phyloP scores from a whole-genome alignment of 2,113 vertebrate species.

The Leiothrix lutea region DNA sequence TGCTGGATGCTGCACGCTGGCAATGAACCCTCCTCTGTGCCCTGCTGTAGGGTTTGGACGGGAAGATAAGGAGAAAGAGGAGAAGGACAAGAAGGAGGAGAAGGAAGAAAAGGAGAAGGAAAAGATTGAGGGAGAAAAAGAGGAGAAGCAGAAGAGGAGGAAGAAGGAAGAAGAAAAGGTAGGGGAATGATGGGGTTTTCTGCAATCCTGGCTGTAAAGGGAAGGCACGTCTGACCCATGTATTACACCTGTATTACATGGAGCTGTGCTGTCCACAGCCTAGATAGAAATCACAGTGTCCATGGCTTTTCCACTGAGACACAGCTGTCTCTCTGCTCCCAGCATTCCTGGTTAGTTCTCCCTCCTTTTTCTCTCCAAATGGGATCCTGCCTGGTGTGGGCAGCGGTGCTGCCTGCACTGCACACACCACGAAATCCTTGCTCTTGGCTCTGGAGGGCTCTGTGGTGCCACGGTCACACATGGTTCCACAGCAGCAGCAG shows the following conservation, averaged over 20 bases:
- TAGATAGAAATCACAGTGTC: not conserved
- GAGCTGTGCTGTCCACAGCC: not conserved
- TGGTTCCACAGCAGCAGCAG: not conserved
- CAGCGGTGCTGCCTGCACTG: not conserved
- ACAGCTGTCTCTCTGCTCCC: not conserved
- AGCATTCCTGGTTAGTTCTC: not conserved
- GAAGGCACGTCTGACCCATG: not conserved
- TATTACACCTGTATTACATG: accelerated
- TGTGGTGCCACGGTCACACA: accelerated
- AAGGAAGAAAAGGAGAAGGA: not conserved
- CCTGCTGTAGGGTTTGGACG: constrained; percentile 53
- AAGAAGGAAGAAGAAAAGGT: constrained; percentile 47
- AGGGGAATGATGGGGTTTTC: not conserved
- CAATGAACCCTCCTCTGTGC: not conserved
- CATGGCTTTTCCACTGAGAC: not conserved
- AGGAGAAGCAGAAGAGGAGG: not conserved
- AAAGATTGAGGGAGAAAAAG: not conserved
- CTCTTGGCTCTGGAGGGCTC: not conserved
- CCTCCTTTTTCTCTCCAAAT: not conserved
- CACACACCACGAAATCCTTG: not conserved
- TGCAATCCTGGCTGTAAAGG: not conserved
- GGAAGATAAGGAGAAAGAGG: constrained; percentile 52
- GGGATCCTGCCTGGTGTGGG: not conserved
- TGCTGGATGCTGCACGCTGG: not conserved
- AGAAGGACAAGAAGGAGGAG: constrained; percentile 12